Evolutionary conservation across 2,113 vertebrate species (phyloP), one percentile per base, ranked within the genome.

Genomic region (Ptychochromis oligacanthus): DNA sequence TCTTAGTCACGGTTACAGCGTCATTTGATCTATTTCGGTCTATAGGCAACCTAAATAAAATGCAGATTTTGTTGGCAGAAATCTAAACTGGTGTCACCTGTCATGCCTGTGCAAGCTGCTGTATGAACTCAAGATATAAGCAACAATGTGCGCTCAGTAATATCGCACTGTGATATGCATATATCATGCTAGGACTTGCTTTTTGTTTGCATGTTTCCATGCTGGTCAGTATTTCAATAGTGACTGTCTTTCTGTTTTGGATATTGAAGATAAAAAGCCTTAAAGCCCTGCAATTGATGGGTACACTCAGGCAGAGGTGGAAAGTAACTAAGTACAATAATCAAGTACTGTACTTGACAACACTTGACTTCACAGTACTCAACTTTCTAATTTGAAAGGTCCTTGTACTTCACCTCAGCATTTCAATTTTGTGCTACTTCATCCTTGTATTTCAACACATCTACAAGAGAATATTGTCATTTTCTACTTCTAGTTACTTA

Each of bases 1-100:
- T 84, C 86, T 89, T 79, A 88, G 75, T 91, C 84, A 84, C 43
- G 4, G 38, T 60, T 60, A 28, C 6, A 79, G 38, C 46, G 2
- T 22, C 18, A 20, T 83, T 34, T 81, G 56, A 83, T 85, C 38
- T 77, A 22, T 67, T 72, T 57, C 1, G 38, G 17, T 77, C 54
- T 49, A 26, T 13, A 75, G 13, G 77, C 11, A 72, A 36, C n/a
- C n/a, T n/a, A 54, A 77, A 64, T 10, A 77, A 82, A 79, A 14
- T 38, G 56, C 64, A 28, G 11, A 28, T 81, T 75, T 75, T 77
- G 31, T 62, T 2, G 64, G 20, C 31, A 75, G 43, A 6, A 49
- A 56, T 65, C 14, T 54, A 7, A 58, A 18, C 59, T 54, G 17
- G 46, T 62, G 26, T 75, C 54, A 62, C 22, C 49, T 77, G 26